These are phyloP conservation scores for Chascanopsetta lugubris DNA, from an alignment of 2,113 vertebrate species.

Conservation along the genomic window DNA sequence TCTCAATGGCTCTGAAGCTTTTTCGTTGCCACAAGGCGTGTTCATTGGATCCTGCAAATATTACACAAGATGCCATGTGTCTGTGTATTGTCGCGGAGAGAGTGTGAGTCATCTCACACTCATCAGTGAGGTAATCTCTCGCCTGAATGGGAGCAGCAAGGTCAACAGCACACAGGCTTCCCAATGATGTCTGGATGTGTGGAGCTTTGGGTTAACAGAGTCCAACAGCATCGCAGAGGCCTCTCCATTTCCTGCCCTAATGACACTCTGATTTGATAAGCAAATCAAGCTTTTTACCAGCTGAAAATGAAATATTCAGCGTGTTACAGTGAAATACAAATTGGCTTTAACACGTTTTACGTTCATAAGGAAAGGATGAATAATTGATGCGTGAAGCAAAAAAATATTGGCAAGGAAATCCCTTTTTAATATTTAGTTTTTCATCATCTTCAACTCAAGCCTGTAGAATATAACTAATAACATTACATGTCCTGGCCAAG, in stretches of 20 bases:
- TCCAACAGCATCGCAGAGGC: not conserved
- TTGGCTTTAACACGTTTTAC: not conserved
- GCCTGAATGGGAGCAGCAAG: constrained; percentile 52
- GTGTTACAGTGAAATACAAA: not conserved
- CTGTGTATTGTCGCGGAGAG: constrained; percentile 48
- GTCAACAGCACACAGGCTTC: constrained; percentile 23
- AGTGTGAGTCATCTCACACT: constrained; percentile 69
- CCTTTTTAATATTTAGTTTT: not conserved
- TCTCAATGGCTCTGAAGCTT: constrained; percentile 16
- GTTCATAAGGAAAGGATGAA: not conserved
- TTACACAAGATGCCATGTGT: constrained; percentile 36
- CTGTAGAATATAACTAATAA: not conserved
- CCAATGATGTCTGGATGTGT: constrained; percentile 24
- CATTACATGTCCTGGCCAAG: not conserved
- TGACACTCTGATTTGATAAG: not conserved
- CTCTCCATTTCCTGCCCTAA: constrained; percentile 4
- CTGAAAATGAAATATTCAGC: not conserved
- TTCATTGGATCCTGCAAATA: constrained; percentile 31
- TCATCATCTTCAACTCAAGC: not conserved
- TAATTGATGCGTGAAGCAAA: too few species aligned
- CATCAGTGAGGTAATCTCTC: constrained; percentile 73
- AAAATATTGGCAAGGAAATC: too few species aligned
- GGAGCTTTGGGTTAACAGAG: constrained; percentile 8
- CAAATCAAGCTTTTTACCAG: not conserved
- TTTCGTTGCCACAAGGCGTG: constrained; percentile 38